Conservation (phyloP, 1,140 invertebrate genomes). For the Drosophila obscura region DNA sequence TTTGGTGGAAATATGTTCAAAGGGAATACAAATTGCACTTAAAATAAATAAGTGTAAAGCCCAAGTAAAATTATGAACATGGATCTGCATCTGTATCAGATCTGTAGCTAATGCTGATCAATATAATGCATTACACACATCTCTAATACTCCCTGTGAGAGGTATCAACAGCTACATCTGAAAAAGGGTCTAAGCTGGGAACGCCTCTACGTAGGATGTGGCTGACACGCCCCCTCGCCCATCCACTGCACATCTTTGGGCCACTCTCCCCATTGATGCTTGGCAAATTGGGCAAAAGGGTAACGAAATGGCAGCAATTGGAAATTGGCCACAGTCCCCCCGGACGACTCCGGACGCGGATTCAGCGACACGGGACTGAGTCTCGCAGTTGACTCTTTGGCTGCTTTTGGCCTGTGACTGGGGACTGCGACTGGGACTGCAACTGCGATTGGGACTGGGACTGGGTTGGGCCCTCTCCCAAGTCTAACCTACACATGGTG, state of each 20-base stretch:
- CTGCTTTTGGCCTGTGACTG: slow-evolving; percentile 13
- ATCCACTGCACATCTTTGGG: background rate
- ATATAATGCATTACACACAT: no score
- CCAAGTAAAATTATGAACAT: no score
- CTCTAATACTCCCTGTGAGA: background rate
- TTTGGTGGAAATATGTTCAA: no score
- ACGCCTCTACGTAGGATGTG: slow-evolving; percentile 39
- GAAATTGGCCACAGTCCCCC: slow-evolving; percentile 62
- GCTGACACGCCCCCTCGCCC: slow-evolving; percentile 28
- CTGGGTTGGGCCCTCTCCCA: slow-evolving; percentile 48
- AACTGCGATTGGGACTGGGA: slow-evolving; percentile 10
- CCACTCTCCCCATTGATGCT: slow-evolving; percentile 44
- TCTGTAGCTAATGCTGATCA: no score
- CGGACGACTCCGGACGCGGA: no score
- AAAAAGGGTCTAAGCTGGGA: slow-evolving; percentile 33
- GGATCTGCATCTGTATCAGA: no score
- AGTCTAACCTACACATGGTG: slow-evolving; percentile 50
- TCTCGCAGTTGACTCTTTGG: slow-evolving; percentile 10
- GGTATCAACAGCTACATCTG: background rate
- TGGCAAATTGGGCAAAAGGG: slow-evolving; percentile 73
- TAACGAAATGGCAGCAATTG: slow-evolving; percentile 72
- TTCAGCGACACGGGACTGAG: slow-evolving; percentile 4
- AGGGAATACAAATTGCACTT: no score
- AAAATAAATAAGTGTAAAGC: no score
- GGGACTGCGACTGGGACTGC: background rate